These are phyloP conservation scores for Oreohelix idahoensis DNA, from an alignment of 1,140 invertebrate genomes.

Conservation along the genomic window DNA sequence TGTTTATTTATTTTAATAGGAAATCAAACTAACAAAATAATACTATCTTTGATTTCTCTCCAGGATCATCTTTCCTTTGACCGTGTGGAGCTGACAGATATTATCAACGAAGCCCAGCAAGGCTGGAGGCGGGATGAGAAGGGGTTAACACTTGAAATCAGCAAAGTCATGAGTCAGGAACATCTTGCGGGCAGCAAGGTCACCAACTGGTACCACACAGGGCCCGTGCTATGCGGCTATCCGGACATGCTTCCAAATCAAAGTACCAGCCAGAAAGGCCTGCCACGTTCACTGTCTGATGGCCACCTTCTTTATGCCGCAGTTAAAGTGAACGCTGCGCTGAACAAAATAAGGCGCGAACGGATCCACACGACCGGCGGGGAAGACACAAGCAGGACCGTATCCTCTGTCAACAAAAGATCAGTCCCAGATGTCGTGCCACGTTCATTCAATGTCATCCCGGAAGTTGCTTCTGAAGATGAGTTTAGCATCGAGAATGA, in stretches of 20 bases:
- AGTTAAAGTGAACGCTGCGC: background rate
- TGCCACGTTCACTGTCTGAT: constrained; percentile 23
- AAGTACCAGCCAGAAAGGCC: too few species aligned
- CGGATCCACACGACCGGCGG: background rate
- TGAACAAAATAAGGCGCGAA: background rate
- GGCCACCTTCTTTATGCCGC: background rate
- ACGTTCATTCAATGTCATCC: background rate
- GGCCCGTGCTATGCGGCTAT: background rate
- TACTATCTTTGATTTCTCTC: background rate
- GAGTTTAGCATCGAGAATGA: background rate
- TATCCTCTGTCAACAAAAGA: background rate
- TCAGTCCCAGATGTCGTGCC: background rate
- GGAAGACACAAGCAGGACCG: background rate
- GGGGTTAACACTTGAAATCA: constrained; percentile 17
- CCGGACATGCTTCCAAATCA: background rate
- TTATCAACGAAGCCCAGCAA: constrained; percentile 29
- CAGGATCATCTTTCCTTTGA: constrained; percentile 29
- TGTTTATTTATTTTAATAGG: too few species aligned
- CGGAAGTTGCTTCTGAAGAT: background rate
- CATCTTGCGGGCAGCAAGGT: constrained; percentile 13
- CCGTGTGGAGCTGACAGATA: constrained; percentile 22
- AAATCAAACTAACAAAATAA: background rate
- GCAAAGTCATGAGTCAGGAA: constrained; percentile 28
- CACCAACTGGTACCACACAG: constrained; percentile 24
- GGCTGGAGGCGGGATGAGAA: constrained; percentile 26